phyloP scores from a whole-genome alignment of 2,113 vertebrate species.

The Pseudorhombus dupliciocellatus region DNA sequence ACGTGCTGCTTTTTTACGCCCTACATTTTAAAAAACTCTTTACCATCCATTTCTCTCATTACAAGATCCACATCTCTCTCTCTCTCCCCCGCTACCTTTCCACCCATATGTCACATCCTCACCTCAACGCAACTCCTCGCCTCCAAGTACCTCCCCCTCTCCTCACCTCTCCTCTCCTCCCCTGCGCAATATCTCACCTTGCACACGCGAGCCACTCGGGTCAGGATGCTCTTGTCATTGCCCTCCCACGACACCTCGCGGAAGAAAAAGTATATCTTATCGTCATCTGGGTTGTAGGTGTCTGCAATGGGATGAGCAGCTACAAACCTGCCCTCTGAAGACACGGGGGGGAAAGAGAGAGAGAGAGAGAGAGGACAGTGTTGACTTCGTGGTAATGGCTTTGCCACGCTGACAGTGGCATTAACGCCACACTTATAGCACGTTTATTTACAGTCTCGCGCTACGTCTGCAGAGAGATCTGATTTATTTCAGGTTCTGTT shows the following conservation, averaged over 20 bases:
- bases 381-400: constrained; percentile 38
- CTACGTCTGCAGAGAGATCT: background rate
- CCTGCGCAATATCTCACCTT: constrained; percentile 83
- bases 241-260: constrained; percentile 93
- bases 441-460: constrained; percentile 36
- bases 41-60: constrained; percentile 1
- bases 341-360: constrained; percentile 21
- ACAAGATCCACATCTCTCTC: background rate
- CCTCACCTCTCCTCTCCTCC: constrained; percentile 5
- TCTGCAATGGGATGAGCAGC: constrained; percentile 92
- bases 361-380: constrained; percentile 8
- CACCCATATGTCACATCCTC: background rate
- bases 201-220: constrained; percentile 95
- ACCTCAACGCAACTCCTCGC: background rate
- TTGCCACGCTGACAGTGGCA: constrained; percentile 31
- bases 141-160: background rate
- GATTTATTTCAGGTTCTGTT: constrained; percentile 21
- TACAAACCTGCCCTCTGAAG: constrained; percentile 94
- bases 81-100: background rate
- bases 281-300: constrained; percentile 96
- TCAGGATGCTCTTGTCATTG: constrained; percentile 91
- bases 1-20: background rate
- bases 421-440: constrained; percentile 28
- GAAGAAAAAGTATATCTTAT: constrained; percentile 99
- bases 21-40: background rate